phyloP scores from a whole-genome alignment of 1,140 invertebrate genomes.

The Pseudomyrmex concolor region DNA sequence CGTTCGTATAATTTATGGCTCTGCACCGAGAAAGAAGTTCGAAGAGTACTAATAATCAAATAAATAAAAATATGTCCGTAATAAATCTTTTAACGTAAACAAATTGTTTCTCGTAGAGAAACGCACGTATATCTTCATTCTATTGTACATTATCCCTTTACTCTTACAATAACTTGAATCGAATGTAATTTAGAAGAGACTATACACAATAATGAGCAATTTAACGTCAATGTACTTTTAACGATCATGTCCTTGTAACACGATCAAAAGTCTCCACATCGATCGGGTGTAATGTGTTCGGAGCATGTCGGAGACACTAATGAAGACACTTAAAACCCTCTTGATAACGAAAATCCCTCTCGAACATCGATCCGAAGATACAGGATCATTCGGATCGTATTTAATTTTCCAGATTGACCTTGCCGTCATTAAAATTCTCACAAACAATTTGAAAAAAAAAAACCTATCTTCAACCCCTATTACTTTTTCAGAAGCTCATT shows the following conservation, averaged over 20 bases:
- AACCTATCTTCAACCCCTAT: not conserved
- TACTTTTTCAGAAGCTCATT: not conserved
- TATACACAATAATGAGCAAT: conserved; percentile 69
- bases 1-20: not conserved
- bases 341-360: not conserved
- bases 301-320: conserved; percentile 2
- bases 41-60: conserved; percentile 25
- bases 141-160: not conserved
- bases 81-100: conserved; percentile 17
- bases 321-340: conserved; percentile 4
- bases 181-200: conserved; percentile 63
- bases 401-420: not conserved
- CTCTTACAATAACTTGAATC: not conserved
- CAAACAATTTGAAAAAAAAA: not conserved
- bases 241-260: conserved; percentile 34
- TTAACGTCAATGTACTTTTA: conserved; percentile 59
- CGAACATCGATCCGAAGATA: not conserved
- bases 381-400: not conserved
- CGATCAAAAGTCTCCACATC: conserved; percentile 9
- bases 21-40: not conserved
- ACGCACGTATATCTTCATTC: too few relatives aligned
- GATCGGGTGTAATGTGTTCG: not conserved
- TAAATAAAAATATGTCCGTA: not conserved
- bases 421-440: not conserved
- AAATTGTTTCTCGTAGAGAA: conserved; percentile 37